Percentiles rank a stretch among this genome's conserved stretches.
Evolutionary conservation across 1,140 invertebrate genomes (phyloP).

Genomic region (Druon quercuslanigerum): DNA sequence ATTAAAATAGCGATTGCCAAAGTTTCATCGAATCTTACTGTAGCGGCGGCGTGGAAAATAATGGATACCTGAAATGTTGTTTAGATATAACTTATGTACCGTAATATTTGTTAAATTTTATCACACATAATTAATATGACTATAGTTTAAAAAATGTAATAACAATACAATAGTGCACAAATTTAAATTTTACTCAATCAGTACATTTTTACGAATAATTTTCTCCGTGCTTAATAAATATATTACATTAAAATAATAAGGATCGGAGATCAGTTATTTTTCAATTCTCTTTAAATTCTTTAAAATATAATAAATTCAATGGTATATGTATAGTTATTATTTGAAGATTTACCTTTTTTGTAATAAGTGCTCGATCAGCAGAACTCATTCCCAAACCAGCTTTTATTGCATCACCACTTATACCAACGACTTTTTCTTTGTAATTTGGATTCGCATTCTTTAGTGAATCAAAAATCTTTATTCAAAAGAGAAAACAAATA

Average conservation of each 20-base stretch:
- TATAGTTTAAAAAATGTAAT: background rate
- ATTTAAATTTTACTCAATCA: no score
- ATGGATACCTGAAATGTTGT: conserved; percentile 70
- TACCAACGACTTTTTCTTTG: conserved; percentile 75
- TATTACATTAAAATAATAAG: background rate
- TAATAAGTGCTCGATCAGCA: conserved; percentile 78
- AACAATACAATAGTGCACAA: no score
- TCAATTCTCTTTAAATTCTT: background rate
- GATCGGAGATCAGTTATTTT: background rate
- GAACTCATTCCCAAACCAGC: conserved; percentile 82
- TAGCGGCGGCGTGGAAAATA: conserved; percentile 82
- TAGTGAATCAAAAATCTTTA: conserved; percentile 77
- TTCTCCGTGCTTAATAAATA: no score
- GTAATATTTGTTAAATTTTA: no score
- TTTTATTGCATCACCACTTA: conserved; percentile 77
- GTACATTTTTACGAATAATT: no score
- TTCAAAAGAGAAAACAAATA: no score
- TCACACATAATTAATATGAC: conserved; percentile 6
- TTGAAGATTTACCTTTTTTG: conserved; percentile 75
- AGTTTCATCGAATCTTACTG: conserved; percentile 81
- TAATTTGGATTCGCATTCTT: conserved; percentile 73
- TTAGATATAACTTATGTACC: no score
- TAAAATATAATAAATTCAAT: background rate
- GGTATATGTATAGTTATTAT: background rate
- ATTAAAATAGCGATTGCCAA: conserved; percentile 79